Evolutionary conservation across 2,888 invertebrate species (phyloP), one percentile per base, ranked within the genome.

Genomic region (Brachynemurus nebulosus): DNA sequence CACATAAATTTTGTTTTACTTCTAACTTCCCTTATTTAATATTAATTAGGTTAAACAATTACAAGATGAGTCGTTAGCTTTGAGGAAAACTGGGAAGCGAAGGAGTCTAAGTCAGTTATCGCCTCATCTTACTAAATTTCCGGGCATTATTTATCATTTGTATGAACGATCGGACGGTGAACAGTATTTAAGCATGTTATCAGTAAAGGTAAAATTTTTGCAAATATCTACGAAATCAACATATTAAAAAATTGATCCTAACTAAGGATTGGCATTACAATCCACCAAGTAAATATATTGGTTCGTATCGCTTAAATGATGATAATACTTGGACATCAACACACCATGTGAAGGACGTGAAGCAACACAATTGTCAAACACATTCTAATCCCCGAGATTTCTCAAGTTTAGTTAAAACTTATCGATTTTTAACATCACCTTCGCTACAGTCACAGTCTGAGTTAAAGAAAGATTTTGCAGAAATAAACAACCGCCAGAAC

Each of bases 111-210:
- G n/a, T n/a, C n/a, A 74, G 52, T 76, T 74, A 1, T 76, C 82
- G 2, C 86, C 84, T 59, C 85, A 85, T 60, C 74, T 86, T 57
- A 68, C 74, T 14, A 84, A 83, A 62, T 71, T 74, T 37, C 77
- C 82, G 18, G 85, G 85, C 1, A 70, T 72, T 25, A 63, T 74
- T 17, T 86, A 86, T 62, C 78, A 84, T 61, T 64, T 85, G 33
- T 86, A 84, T 59, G 61, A 75, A 55, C 65, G 74, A 54, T 55
- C 66, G 37, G 72, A 74, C 3, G 81, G 80, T 5, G 77, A 80
- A 58, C 65, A 65, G 48, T 84, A 82, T 60, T 78, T 85, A 54
- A 81, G 84, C 37, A 76, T 86, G 69, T 59, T 86, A 18, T 79
- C 80, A 40, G 83, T 83, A 21, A 63, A 78, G 63, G 81, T 80